Evolutionary conservation across 2,888 invertebrate genomes (phyloP), one percentile per base, ranked within the genome.

Genomic region (Drosophila aldrichi): DNA sequence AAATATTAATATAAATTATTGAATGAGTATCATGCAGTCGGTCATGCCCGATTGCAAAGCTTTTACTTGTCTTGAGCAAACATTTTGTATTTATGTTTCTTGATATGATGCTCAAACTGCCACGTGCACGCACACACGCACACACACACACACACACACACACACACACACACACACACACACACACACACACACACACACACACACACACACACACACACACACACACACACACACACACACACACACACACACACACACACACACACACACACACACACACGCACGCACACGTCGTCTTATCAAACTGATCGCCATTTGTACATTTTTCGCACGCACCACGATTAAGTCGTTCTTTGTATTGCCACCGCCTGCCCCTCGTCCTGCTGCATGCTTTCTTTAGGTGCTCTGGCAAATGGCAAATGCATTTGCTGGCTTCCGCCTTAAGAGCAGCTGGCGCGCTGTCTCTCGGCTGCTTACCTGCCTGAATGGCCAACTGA

Each of bases 361-460:
- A 25, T 20, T 38, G 44, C 34, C 12, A 34, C 18, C 25, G 36
- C 52, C 22, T 25, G 40, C 9, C 51, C 3, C 16, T 16, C 36
- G 43, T 36, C 51, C 41, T 25, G 29, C 16, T 2, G 36, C 51
- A 9, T 22, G 36, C 2, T 36, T 52, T 29, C 29, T 55, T 40
- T 29, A 29, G 55, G 8, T 16, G 52, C 10, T 2, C 8, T 12
- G 40, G 25, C 49, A 59, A 59, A 59, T 59, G 49, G 18, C 34
- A 43, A 20, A 8, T 63, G 43, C 49, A 51, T 49, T 36, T 40
- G 20, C 32, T 22, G 34, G 61, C 34, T 58, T 59, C 63, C 68
- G 52, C 10, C 61, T 48, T 18, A 12, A 20, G 16, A n/a, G 18
- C 49, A 22, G 52, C 44, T 58, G 43, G 38, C 18, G 16, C 32